Conservation (phyloP, 2,888 invertebrate species). For the Caradrina clavipalpis region DNA sequence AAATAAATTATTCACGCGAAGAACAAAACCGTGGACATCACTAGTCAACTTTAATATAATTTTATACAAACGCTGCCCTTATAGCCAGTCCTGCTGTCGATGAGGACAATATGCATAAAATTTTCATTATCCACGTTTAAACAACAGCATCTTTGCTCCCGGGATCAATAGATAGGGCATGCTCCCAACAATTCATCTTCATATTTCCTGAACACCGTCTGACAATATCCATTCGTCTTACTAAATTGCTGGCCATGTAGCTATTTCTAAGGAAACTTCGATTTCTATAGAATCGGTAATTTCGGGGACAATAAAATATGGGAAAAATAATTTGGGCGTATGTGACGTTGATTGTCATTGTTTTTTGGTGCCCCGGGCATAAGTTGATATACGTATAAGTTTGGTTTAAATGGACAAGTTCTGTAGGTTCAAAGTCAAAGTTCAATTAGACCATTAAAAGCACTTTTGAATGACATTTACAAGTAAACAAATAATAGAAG, state of each 20-base stretch:
- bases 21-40: background rate
- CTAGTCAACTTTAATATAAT: conserved; percentile 17
- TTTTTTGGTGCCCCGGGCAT: background rate
- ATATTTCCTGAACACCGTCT: conserved; percentile 81
- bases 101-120: conserved; percentile 42
- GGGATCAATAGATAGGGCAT: conserved; percentile 71
- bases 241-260: conserved; percentile 79
- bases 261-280: conserved; percentile 64
- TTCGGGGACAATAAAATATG: conserved; percentile 59
- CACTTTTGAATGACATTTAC: no score
- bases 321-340: conserved; percentile 25
- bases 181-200: conserved; percentile 80
- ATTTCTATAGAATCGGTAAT: conserved; percentile 51
- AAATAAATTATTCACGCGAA: background rate
- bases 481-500: no score
- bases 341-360: background rate
- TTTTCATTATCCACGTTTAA: conserved; percentile 48
- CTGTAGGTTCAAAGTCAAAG: no score
- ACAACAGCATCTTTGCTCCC: conserved; percentile 41
- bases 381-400: no score
- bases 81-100: conserved; percentile 7
- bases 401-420: no score
- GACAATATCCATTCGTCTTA: conserved; percentile 83
- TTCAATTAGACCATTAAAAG: no score
- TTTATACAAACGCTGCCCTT: conserved; percentile 9